Percentiles rank a stretch among this genome's conserved stretches.
Evolutionary conservation across 2,888 invertebrate species (phyloP).

Genomic region (Drosophila mercatorum): DNA sequence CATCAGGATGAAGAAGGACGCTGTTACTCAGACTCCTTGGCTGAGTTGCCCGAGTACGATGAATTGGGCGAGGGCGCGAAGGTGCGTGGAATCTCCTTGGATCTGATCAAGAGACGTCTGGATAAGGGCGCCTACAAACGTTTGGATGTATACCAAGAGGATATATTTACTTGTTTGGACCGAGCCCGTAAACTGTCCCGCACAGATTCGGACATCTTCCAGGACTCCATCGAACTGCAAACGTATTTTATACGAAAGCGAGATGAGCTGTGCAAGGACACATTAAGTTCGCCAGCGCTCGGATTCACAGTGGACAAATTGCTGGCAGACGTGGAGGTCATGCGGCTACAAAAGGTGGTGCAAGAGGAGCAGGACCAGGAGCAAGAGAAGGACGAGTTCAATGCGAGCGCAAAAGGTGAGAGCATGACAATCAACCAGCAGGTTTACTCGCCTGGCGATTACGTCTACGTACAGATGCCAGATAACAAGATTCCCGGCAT

Average conservation of each 20-base stretch:
- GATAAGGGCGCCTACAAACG: constrained; percentile 96
- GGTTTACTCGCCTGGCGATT: constrained; percentile 93
- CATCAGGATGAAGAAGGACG: constrained; percentile 98
- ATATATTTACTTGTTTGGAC: constrained; percentile 97
- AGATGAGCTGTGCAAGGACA: constrained; percentile 90
- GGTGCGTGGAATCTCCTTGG: constrained; percentile 93
- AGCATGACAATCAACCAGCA: constrained; percentile 91
- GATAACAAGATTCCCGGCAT: constrained; percentile 89
- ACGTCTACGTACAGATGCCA: constrained; percentile 92
- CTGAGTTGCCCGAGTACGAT: constrained; percentile 95
- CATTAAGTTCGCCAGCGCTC: constrained; percentile 94
- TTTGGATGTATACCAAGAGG: constrained; percentile 97
- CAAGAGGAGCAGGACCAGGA: constrained; percentile 93
- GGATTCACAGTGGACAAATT: constrained; percentile 92
- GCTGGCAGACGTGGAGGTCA: constrained; percentile 89
- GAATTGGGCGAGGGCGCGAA: constrained; percentile 87
- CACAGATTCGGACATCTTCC: constrained; percentile 97
- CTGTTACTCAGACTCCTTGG: constrained; percentile 98
- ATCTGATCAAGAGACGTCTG: constrained; percentile 95
- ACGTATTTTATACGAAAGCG: constrained; percentile 93
- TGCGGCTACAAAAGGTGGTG: constrained; percentile 90
- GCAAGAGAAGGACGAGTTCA: constrained; percentile 85
- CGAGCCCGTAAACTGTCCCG: constrained; percentile 94
- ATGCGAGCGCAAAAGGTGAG: constrained; percentile 85
- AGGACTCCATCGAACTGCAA: constrained; percentile 97